phyloP scores from a whole-genome alignment of 2,888 invertebrate species.

The Candidula unifasciata region DNA sequence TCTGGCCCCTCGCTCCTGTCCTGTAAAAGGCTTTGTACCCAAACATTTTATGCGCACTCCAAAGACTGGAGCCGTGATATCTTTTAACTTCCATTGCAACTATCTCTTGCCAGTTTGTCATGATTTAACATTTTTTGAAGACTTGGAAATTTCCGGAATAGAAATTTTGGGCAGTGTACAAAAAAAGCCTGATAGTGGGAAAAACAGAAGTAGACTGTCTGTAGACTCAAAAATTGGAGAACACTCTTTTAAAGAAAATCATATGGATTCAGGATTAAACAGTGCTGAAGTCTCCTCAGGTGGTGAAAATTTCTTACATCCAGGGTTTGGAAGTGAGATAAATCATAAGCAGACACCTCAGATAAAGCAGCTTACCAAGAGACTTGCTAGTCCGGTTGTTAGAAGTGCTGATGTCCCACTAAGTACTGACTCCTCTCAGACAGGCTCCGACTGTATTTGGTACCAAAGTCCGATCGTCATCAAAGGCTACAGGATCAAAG shows the following conservation, averaged over 20 bases:
- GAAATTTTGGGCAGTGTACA: neutral
- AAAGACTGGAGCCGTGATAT: conserved; percentile 28
- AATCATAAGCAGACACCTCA: neutral
- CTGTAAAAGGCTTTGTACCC: conserved; percentile 39
- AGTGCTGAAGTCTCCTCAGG: neutral
- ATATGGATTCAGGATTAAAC: neutral
- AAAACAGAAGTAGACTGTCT: neutral
- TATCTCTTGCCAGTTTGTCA: conserved; percentile 47
- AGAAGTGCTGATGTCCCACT: neutral
- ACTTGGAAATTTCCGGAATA: conserved; percentile 41
- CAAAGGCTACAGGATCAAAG: conserved; percentile 33
- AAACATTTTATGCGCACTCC: conserved; percentile 36
- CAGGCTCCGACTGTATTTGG: conserved; percentile 37
- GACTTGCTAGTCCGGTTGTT: neutral
- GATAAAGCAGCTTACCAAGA: neutral
- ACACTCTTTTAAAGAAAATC: neutral
- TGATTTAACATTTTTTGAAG: conserved; percentile 43
- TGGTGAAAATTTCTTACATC: neutral
- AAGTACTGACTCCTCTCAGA: neutral
- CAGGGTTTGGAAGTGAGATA: neutral
- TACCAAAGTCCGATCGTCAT: conserved; percentile 47
- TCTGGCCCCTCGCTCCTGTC: conserved; percentile 40
- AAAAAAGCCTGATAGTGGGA: neutral
- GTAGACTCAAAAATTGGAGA: neutral
- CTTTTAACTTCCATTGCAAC: conserved; percentile 45